Conservation (phyloP, 2,888 invertebrate genomes). For the Macaria notata region DNA sequence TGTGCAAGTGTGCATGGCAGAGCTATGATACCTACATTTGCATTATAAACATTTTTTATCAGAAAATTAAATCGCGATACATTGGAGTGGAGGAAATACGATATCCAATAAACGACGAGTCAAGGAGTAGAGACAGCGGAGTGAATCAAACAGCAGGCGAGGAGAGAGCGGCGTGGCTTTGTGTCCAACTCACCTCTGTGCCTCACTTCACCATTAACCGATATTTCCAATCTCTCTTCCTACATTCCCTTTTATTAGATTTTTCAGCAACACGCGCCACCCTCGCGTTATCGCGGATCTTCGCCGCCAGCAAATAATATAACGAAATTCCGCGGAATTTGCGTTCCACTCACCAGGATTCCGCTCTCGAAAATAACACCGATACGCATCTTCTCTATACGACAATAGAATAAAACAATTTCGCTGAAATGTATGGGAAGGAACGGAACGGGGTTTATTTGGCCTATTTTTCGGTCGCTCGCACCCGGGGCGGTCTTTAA, state of each 20-base stretch:
- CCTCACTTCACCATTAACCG: constrained; percentile 43
- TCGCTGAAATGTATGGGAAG: constrained; percentile 35
- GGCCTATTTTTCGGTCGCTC: constrained; percentile 36
- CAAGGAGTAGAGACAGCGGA: constrained; percentile 14
- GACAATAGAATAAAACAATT: constrained; percentile 52
- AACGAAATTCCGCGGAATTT: constrained; percentile 68
- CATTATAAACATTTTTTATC: constrained; percentile 15
- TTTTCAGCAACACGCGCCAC: constrained; percentile 50
- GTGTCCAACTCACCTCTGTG: constrained; percentile 31
- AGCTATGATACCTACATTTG: constrained; percentile 5
- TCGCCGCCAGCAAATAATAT: constrained; percentile 64
- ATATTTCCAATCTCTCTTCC: constrained; percentile 60
- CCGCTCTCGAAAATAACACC: constrained; percentile 44
- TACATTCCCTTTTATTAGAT: constrained; percentile 61
- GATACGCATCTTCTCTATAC: constrained; percentile 54
- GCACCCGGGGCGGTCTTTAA: constrained; percentile 40
- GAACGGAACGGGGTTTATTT: constrained; percentile 40
- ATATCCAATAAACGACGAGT: constrained; percentile 20
- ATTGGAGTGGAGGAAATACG: constrained; percentile 17
- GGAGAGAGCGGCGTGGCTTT: constrained; percentile 11
- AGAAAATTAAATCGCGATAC: constrained; percentile 25
- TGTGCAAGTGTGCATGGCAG: no score
- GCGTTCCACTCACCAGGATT: constrained; percentile 48
- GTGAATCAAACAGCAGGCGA: constrained; percentile 10
- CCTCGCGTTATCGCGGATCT: constrained; percentile 57